Evolutionary conservation across 2,113 vertebrate species (phyloP).

Genomic region (Pipra filicauda): DNA sequence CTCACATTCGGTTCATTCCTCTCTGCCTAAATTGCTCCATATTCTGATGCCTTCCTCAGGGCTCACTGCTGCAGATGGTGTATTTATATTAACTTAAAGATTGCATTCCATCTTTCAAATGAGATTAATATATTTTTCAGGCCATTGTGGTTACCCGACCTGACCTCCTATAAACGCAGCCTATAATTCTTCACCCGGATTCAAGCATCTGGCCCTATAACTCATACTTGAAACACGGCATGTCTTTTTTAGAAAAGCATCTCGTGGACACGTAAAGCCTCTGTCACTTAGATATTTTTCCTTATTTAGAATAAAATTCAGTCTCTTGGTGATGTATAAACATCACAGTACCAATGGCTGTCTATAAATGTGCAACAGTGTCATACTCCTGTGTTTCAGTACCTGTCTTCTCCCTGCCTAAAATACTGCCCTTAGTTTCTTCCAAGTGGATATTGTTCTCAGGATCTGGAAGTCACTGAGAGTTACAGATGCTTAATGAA

Average conservation of each 20-base stretch:
- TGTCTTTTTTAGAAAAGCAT: slow-evolving; percentile 31
- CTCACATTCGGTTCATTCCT: not conserved
- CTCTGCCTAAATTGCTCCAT: slow-evolving; percentile 32
- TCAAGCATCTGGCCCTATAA: slow-evolving; percentile 53
- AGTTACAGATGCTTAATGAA: not conserved
- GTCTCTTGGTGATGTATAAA: not conserved
- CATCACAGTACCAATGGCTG: not conserved
- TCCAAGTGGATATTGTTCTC: not conserved
- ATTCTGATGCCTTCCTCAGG: slow-evolving; percentile 33
- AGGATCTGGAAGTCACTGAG: not conserved
- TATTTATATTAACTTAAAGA: slow-evolving; percentile 59
- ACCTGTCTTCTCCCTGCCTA: not conserved
- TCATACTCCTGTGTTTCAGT: not conserved
- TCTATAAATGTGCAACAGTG: not conserved
- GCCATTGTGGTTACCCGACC: slow-evolving; percentile 48
- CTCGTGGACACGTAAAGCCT: not conserved
- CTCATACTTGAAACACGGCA: not conserved
- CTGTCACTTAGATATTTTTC: not conserved
- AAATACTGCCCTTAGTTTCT: not conserved
- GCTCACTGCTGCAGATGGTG: slow-evolving; percentile 53
- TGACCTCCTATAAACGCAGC: slow-evolving; percentile 54
- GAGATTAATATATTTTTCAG: slow-evolving; percentile 68
- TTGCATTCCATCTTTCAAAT: slow-evolving; percentile 62
- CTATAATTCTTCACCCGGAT: slow-evolving; percentile 48
- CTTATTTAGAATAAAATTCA: not conserved